phyloP scores from a whole-genome alignment of 2,888 invertebrate genomes.

The Monoplex corrugatus region DNA sequence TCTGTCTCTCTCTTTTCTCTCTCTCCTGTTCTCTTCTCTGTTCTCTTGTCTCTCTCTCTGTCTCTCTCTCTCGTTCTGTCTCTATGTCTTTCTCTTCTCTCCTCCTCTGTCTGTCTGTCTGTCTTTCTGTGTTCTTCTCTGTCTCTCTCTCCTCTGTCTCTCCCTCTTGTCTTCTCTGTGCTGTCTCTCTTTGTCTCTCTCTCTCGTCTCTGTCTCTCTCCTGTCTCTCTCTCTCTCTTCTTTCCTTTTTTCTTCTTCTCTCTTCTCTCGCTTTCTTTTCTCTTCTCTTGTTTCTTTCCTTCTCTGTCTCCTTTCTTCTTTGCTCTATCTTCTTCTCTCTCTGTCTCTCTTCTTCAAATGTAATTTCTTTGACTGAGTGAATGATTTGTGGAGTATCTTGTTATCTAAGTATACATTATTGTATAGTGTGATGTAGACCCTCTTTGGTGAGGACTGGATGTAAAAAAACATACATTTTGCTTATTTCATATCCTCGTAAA shows the following conservation, averaged over 20 bases:
- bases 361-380: too few species aligned
- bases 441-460: too few species aligned
- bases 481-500: too few species aligned
- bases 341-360: conserved; percentile 15
- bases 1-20: not conserved
- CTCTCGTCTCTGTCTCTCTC: not conserved
- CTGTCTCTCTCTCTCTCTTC: not conserved
- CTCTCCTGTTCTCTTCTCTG: too few species aligned
- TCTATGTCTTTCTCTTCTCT: not conserved
- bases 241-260: not conserved
- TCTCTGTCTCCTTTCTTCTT: not conserved
- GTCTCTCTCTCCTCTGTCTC: not conserved
- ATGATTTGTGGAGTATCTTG: too few species aligned
- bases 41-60: not conserved
- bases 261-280: not conserved
- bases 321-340: conserved; percentile 1
- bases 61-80: not conserved
- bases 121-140: not conserved
- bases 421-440: too few species aligned
- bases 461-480: too few species aligned
- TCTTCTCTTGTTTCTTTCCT: not conserved
- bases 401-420: too few species aligned
- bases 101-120: not conserved
- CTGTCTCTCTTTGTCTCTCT: not conserved
- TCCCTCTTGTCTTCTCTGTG: not conserved